Evolutionary conservation across 2,888 invertebrate genomes (phyloP), one percentile per base, ranked within the genome.

Genomic region (Physocephala rufipes): DNA sequence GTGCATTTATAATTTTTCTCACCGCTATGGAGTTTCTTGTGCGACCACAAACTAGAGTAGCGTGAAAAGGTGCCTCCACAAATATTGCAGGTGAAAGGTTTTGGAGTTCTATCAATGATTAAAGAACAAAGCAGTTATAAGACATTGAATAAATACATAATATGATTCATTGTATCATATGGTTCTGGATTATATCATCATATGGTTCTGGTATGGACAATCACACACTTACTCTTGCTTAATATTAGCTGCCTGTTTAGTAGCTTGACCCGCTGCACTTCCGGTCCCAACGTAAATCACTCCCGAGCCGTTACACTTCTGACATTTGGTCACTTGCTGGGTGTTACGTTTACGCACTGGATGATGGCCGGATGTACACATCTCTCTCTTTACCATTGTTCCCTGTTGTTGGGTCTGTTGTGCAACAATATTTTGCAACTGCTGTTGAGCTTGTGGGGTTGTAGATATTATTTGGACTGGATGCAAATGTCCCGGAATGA

Each of bases 11-110:
- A 95, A 81, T 95, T 95, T 85, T 95, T 95, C 77, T 86, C 86
- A 15, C 90, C 94, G 16, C 94, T 93, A 85, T 95, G 95, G 76
- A 95, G 88, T 81, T 95, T 92, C 86, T 95, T 95, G 84, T 95
- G 95, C 15, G 94, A 94, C 95, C 95, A 95, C 71, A 95, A 87
- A 68, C 94, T 94, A 51, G 94, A 94, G 86, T 95, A 95, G 81
- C 94, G 90, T 73, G 93, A 93, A 85, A 93, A 93, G 15, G 93
- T 90, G 21, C 91, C 93, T 70, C 94, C 94, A 81, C 95, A 95
- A 78, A 95, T 94, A 82, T 94, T 94, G 86, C 95, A 95, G 81
- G 93, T 93, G 85, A 94, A 95, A 1, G 95, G 94, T 86, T 95
- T 95, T 78, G 95, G 94, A 76, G 89, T 84, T 78, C 86, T 87